A percentile compares a stretch with the other conserved stretches of the same genome.
phyloP scores from a whole-genome alignment of 2,797 vertebrate species.

The Sphenopsis melanotis region DNA sequence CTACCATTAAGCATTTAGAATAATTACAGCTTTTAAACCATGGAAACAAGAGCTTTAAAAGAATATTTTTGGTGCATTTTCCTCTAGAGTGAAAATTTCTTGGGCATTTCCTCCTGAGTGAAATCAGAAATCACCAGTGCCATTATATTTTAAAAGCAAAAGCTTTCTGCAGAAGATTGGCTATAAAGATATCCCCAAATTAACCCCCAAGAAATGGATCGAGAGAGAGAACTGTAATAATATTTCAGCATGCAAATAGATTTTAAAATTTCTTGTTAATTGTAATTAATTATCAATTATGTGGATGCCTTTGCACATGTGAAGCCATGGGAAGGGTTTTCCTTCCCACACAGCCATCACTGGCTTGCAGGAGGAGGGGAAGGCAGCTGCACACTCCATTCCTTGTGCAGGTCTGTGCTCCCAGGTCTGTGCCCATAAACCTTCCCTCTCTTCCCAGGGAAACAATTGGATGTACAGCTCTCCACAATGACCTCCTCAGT shows the following conservation, averaged over 20 bases:
- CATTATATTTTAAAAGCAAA: neutral
- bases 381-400: neutral
- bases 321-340: neutral
- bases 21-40: conserved; percentile 45
- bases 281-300: neutral
- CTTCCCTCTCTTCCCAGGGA: neutral
- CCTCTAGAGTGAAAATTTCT: neutral
- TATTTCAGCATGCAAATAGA: neutral
- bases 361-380: neutral
- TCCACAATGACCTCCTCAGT: neutral
- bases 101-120: neutral
- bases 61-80: neutral
- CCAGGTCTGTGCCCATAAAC: neutral
- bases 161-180: neutral
- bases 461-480: neutral
- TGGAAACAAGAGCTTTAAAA: neutral
- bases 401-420: neutral
- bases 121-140: neutral
- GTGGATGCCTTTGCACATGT: neutral
- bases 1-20: conserved; percentile 46
- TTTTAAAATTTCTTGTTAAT: neutral
- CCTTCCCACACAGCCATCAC: neutral
- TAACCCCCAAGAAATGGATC: neutral
- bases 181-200: neutral
- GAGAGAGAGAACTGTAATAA: neutral